Evolutionary conservation across 2,113 vertebrate genomes (phyloP), one percentile per base, ranked within the genome.

Genomic region (Dryoscopus gambensis): DNA sequence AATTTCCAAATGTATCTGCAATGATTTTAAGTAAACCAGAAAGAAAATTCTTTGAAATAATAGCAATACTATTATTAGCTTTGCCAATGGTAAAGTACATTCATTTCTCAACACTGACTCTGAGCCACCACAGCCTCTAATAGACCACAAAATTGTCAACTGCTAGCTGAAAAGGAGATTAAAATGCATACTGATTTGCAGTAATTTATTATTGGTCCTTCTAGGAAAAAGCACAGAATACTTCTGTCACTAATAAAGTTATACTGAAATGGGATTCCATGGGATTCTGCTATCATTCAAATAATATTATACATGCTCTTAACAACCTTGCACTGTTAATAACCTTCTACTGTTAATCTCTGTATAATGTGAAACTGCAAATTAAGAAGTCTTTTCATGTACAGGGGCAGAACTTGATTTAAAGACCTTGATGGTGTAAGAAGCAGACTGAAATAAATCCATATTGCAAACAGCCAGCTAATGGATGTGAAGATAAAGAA

Each of bases 351-450:
- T 89, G 83, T 78, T 93, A 96, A 97, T 95, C 92, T 92, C 87
- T 19, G 11, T 39, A 94, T 81, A 93, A 96, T 92, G 33, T 56
- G 60, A 82, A 96, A 87, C 70, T 84, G 68, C 3, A 42, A 91
- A 96, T 96, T 96, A 96, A 90, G 76, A 75, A 82, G 47, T 64
- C 88, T 94, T 96, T 95, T 96, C 85, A 96, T 96, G 90, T 84
- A 82, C 40, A 77, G 68, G 68, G 69, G 65, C 62, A 94, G 90
- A 93, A 87, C 85, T 94, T 90, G 44, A 57, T 93, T 93, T 96
- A 87, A 81, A 89, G 88, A 71, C 73, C 80, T 88, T 56, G 83
- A 71, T 89, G 73, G 86, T 82, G n/a, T 79, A 84, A 92, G 80
- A 95, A 68, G 42, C 47, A 90, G 83, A 65, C 65, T 53, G 90